phyloP scores from a whole-genome alignment of 2,888 invertebrate genomes.

The Synanthedon andrenaeformis region DNA sequence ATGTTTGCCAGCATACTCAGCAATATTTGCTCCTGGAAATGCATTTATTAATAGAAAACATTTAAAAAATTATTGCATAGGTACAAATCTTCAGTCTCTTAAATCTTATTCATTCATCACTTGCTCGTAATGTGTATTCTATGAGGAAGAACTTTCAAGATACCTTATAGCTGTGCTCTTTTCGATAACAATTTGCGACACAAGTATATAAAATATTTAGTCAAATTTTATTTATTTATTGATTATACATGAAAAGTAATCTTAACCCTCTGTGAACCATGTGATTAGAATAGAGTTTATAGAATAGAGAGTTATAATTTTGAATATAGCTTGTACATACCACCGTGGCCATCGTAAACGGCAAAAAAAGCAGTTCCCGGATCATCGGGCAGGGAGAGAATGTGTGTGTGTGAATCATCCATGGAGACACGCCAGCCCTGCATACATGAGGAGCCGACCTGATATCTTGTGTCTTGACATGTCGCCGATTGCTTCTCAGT shows the following conservation, averaged over 20 bases:
- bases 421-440: constrained; percentile 99
- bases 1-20: constrained; percentile 95
- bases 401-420: constrained; percentile 99
- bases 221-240: too few species aligned
- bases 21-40: constrained; percentile 83
- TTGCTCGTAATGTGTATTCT: too few species aligned
- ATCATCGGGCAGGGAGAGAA: constrained; percentile 92
- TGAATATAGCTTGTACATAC: constrained; percentile 43
- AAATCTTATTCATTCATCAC: too few species aligned
- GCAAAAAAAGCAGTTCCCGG: constrained; percentile 94
- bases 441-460: constrained; percentile 98
- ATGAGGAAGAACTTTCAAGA: too few species aligned
- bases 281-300: too few species aligned
- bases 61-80: not conserved
- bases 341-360: constrained; percentile 96
- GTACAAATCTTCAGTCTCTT: too few species aligned
- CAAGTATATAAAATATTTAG: too few species aligned
- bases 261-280: too few species aligned
- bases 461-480: constrained; percentile 77
- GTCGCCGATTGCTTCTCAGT: constrained; percentile 88
- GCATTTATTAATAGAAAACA: constrained; percentile 13
- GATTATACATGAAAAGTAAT: too few species aligned
- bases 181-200: too few species aligned
- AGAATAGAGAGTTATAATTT: too few species aligned
- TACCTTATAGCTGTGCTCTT: too few species aligned